These are phyloP conservation scores for Betta splendens DNA, from an alignment of 2,797 vertebrate genomes.

Conservation along the genomic window DNA sequence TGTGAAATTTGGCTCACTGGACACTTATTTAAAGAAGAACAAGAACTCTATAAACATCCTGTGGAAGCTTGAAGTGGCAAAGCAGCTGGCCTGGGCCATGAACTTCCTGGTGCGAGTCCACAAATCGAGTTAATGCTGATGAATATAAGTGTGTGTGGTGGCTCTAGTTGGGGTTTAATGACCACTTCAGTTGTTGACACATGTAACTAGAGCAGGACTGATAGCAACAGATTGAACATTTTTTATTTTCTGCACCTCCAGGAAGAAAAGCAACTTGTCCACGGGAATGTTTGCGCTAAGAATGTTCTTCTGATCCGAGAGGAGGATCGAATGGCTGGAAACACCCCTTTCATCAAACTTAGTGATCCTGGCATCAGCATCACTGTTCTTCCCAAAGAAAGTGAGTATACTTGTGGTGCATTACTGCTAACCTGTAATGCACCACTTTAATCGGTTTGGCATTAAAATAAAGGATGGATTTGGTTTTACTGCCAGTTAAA, in stretches of 20 bases:
- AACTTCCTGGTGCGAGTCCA: conserved; percentile 90
- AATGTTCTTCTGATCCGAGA: conserved; percentile 95
- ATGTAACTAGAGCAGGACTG: neutral
- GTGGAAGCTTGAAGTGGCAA: conserved; percentile 98
- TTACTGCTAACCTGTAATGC: conserved; percentile 11
- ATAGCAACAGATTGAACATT: neutral
- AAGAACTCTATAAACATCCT: conserved; percentile 90
- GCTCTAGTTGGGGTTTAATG: neutral
- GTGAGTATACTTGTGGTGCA: too few species aligned
- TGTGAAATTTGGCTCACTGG: conserved; percentile 94
- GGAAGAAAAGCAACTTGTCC: conserved; percentile 93
- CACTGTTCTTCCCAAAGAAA: conserved; percentile 91
- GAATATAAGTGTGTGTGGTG: neutral
- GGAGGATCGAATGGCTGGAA: conserved; percentile 90
- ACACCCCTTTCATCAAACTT: conserved; percentile 94
- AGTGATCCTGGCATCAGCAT: conserved; percentile 95
- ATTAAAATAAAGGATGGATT: neutral
- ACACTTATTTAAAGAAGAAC: conserved; percentile 95
- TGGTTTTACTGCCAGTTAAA: too few species aligned
- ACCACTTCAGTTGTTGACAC: neutral
- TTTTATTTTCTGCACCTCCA: conserved; percentile 49
- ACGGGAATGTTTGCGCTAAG: conserved; percentile 95
- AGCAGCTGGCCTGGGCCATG: conserved; percentile 97
- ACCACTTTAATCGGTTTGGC: neutral
- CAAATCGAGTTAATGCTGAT: neutral